Conservation (phyloP, 2,888 invertebrate genomes). For the Tipula confusa region DNA sequence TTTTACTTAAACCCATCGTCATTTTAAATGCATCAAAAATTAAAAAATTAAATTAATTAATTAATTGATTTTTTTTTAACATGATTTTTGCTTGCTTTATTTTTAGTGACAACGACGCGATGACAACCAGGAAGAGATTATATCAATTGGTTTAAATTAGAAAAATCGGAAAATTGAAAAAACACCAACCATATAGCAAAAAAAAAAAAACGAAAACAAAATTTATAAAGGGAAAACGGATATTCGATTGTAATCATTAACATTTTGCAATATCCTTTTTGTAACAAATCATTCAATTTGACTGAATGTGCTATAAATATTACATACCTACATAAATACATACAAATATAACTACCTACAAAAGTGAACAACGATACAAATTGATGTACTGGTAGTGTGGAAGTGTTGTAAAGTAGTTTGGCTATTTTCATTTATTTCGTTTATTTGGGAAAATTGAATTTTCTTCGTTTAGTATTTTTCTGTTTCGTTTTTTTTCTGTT, state of each 20-base stretch:
- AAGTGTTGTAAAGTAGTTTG: not conserved
- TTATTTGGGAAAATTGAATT: not conserved
- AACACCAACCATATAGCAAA: not conserved
- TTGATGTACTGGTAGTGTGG: not conserved
- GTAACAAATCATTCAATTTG: not conserved
- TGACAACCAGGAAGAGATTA: conserved; percentile 3
- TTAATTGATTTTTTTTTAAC: conserved; percentile 7
- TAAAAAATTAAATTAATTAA: not conserved
- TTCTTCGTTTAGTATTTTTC: not conserved
- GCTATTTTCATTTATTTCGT: not conserved
- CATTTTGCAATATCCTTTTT: conserved; percentile 3
- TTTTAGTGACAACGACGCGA: not conserved
- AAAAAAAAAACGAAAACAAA: not conserved
- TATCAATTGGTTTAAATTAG: not conserved
- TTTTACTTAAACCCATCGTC: not conserved
- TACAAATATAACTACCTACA: too few relatives aligned
- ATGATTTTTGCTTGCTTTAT: too few relatives aligned
- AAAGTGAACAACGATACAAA: not conserved
- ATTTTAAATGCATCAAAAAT: not conserved
- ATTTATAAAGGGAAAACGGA: not conserved
- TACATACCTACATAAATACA: not conserved
- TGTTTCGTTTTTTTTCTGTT: not conserved
- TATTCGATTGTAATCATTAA: conserved; percentile 12
- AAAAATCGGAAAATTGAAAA: not conserved
- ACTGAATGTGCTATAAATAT: not conserved